Base-by-base conservation (phyloP, 2,797 vertebrate genomes). In the Spondyliosoma cantharus region DNA sequence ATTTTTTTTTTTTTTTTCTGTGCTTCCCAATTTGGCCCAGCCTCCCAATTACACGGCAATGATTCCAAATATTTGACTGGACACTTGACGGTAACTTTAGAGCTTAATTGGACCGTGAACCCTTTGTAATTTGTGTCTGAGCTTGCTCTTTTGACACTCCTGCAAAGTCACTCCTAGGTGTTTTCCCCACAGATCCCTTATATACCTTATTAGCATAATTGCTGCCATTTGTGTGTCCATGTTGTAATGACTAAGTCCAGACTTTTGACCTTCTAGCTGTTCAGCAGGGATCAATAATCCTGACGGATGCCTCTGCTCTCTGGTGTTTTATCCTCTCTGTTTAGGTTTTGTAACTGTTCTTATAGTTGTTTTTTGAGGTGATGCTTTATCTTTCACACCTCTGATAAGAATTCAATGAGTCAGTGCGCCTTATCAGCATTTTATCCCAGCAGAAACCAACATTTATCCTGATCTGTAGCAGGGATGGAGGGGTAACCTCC, bases 161-260 rank as follows among this genome's bases (percentile, higher is more conserved):
- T 50, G 27, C 48, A 64, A 49, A 43, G 45, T 71, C 45, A 13
- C 52, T 58, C 45, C 29, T 16, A 43, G 16, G 12, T 42, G 25
- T 70, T 58, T 58, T 24, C 65, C n/a, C 37, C 27, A 42, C n/a
- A 7, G n/a, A 27, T 49, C 3, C 32, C 70, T 25, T 7, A 5
- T 46, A n/a, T 13, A 63, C 4, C 14, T n/a, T 1, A 53, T 80
- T 75, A 64, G 65, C 54, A 70, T 74, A 70, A 64, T 70, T 69
- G 22, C 43, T 43, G 50, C 43, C 20, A 45, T 57, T 63, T 54
- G 7, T 6, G 7, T 43, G 43, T 32, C n/a, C 20, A 27, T 25
- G n/a, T 27, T 48, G 17, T 27, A 62, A 27, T 8, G n/a, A 59
- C 59, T 37, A 12, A 48, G 14, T 48, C 53, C 48, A 64, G 32